These are phyloP conservation scores for Buphagus erythrorhynchus DNA, from an alignment of 2,797 vertebrate genomes.

Conservation along the genomic window DNA sequence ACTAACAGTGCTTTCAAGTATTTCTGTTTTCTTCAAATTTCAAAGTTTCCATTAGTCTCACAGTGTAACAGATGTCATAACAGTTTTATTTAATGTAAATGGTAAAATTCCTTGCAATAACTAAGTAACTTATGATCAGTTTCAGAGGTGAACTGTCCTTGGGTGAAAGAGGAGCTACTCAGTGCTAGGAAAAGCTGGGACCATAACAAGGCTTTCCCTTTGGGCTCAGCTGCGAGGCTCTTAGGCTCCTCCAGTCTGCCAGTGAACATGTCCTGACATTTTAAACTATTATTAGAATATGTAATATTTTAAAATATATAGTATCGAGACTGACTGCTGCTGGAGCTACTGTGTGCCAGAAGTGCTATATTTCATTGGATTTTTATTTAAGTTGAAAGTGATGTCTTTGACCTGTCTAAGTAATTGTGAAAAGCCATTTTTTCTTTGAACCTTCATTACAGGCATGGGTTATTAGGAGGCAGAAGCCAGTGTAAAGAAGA, in stretches of 20 bases:
- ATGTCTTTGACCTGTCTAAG: background rate
- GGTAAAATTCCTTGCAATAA: background rate
- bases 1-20: background rate
- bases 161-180: background rate
- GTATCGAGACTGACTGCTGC: background rate
- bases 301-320: background rate
- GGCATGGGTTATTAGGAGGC: background rate
- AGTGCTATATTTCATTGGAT: background rate
- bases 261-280: background rate
- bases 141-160: background rate
- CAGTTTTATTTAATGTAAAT: background rate
- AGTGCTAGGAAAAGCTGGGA: background rate
- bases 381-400: background rate
- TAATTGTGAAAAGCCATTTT: background rate
- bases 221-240: background rate
- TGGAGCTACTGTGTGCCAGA: background rate
- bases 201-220: background rate
- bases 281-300: background rate
- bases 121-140: background rate
- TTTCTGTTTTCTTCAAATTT: background rate
- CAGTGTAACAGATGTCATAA: rapidly evolving
- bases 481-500: background rate
- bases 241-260: background rate
- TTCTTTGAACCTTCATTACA: background rate
- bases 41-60: background rate